Conservation (phyloP, 2,888 invertebrate genomes). For the Andrena dorsata region DNA sequence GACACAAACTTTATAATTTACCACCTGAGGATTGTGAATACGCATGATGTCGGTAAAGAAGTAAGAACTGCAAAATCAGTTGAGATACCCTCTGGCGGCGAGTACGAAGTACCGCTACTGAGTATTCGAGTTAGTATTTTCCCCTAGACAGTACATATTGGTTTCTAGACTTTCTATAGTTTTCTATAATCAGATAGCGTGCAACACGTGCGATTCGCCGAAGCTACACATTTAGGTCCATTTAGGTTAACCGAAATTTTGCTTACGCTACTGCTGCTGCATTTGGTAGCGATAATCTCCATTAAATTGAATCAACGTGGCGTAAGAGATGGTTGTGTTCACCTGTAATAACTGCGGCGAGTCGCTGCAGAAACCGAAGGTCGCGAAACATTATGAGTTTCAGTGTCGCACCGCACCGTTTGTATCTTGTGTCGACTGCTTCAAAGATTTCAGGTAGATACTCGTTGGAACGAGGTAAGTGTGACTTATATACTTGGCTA, state of each 20-base stretch:
- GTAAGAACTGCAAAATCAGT: too few species aligned
- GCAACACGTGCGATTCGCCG: too few species aligned
- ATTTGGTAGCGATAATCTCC: not conserved
- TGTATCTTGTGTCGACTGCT: constrained; percentile 97
- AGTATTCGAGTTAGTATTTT: too few species aligned
- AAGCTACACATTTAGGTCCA: too few species aligned
- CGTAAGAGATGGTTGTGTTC: constrained; percentile 93
- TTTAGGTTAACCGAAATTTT: not conserved
- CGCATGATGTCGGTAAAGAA: too few species aligned
- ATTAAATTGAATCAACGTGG: not conserved
- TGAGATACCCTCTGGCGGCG: too few species aligned
- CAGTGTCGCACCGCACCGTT: constrained; percentile 89
- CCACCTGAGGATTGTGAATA: too few species aligned
- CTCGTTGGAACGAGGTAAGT: not conserved
- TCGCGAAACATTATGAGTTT: constrained; percentile 94
- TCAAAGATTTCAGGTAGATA: constrained; percentile 93
- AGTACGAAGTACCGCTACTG: too few species aligned
- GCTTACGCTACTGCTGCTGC: not conserved
- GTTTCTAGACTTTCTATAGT: too few species aligned
- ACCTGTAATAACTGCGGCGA: constrained; percentile 97
- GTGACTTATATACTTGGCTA: constrained; percentile 4
- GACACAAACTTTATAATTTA: too few species aligned
- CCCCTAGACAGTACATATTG: too few species aligned
- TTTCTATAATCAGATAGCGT: too few species aligned
- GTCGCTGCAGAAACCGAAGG: constrained; percentile 95